Evolutionary conservation across 2,113 vertebrate genomes (phyloP), one percentile per base, ranked within the genome.

Genomic region (Pyrgilauda ruficollis): DNA sequence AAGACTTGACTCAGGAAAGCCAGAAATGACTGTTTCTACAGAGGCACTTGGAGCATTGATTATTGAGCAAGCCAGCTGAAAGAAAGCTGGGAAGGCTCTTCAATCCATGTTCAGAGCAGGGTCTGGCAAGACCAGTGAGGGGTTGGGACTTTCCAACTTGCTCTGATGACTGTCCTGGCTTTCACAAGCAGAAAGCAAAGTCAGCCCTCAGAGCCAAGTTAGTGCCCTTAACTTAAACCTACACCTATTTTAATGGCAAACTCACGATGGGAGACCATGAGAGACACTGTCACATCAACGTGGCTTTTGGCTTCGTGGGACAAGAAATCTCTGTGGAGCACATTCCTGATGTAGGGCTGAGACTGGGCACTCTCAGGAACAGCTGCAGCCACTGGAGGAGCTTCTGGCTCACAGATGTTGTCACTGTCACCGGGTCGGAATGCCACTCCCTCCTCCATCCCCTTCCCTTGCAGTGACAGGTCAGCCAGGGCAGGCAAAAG

Each of bases 351-450:
- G 0, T 4, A 35, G 18, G 41, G 33, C 69, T 46, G n/a, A 46
- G 47, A 20, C 52, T 22, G 39, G 68, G 76, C 59, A 53, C 63
- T 74, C 68, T 2, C 55, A 62, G 61, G 41, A 84, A 69, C 50
- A 66, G 84, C 84, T 67, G 53, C 72, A 59, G 84, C 53, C 59
- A 43, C 35, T 24, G 15, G 58, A 74, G 12, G 24, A 85, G 47
- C 74, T 87, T 87, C 90, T 94, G 92, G 70, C 49, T 85, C 70
- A 64, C 84, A 93, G 69, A 79, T 76, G 82, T 56, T 93, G 74
- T 69, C 74, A 41, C 39, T 16, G n/a, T 83, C 15, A 9, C 72
- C 4, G 19, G 66, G 37, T 73, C 0, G 0, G 85, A 91, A 94
- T n/a, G 61, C 49, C 87, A 82, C 11, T n/a, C 5, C 77, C 66